These are phyloP conservation scores for Todiramphus saurophagus DNA, from an alignment of 2,113 vertebrate genomes.

Conservation along the genomic window DNA sequence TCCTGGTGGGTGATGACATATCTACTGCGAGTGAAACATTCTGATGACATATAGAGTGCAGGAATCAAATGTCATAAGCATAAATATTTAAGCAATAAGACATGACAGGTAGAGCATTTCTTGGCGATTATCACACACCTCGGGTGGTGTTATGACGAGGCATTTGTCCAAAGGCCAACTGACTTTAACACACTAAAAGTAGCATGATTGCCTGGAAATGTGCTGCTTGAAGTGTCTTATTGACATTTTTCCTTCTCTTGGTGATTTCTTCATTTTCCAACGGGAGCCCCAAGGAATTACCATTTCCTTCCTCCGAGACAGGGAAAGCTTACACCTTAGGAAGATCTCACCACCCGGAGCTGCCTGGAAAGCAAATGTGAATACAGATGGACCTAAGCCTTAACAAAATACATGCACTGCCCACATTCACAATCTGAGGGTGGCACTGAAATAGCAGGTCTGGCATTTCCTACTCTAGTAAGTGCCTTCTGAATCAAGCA, in stretches of 20 bases:
- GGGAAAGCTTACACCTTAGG: not conserved
- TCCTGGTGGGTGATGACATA: constrained; percentile 71
- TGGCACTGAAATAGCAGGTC: not conserved
- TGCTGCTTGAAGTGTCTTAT: constrained; percentile 16
- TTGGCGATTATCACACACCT: constrained; percentile 69
- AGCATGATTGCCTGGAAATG: constrained; percentile 24
- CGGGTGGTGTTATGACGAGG: constrained; percentile 61
- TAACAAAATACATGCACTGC: not conserved
- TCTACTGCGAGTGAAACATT: constrained; percentile 70
- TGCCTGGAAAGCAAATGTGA: not conserved
- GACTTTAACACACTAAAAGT: constrained; percentile 48
- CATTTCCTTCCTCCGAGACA: not conserved
- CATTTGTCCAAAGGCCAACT: constrained; percentile 66
- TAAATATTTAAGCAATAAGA: constrained; percentile 76
- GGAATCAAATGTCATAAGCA: constrained; percentile 73
- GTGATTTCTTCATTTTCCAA: constrained; percentile 6
- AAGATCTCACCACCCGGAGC: not conserved
- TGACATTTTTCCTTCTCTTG: constrained; percentile 33
- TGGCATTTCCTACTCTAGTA: not conserved
- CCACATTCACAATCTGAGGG: not conserved
- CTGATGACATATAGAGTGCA: constrained; percentile 72
- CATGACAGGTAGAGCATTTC: constrained; percentile 73
- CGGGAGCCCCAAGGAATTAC: not conserved
- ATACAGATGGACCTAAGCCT: not conserved
- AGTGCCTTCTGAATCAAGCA: not conserved